A percentile compares a stretch with the other conserved stretches of the same genome.
Conservation (phyloP, 1,140 invertebrate genomes). For the Bombus waltoni region DNA sequence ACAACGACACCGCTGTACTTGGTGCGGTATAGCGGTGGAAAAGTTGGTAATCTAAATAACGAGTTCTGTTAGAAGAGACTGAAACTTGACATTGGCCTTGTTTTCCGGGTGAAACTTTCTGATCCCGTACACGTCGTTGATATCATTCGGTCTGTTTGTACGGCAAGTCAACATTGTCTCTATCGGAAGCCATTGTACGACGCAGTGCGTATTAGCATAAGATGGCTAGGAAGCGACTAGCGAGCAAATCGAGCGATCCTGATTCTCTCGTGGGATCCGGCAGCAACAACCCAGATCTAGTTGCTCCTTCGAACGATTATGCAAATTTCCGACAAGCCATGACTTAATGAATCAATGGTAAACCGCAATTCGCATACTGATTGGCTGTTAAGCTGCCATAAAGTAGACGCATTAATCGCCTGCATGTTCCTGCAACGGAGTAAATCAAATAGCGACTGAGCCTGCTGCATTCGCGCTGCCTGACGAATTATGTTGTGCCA, state of each 20-base stretch:
- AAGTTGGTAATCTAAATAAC: not conserved
- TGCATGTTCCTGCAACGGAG: not conserved
- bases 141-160: conserved; percentile 36
- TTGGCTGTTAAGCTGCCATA: conserved; percentile 34
- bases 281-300: conserved; percentile 34
- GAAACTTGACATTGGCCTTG: not conserved
- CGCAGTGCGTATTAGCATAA: conserved; percentile 47
- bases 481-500: conserved; percentile 7
- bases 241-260: conserved; percentile 46
- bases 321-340: conserved; percentile 41
- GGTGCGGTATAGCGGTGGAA: too few relatives aligned
- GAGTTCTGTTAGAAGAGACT: not conserved
- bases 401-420: conserved; percentile 15
- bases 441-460: conserved; percentile 26
- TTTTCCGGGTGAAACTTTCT: conserved; percentile 19
- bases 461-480: not conserved
- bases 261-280: conserved; percentile 39
- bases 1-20: too few relatives aligned
- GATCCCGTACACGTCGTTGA: conserved; percentile 30
- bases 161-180: conserved; percentile 40
- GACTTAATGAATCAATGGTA: conserved; percentile 56
- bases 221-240: conserved; percentile 21
- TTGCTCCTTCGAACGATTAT: conserved; percentile 48
- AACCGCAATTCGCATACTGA: conserved; percentile 46
- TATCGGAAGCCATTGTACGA: conserved; percentile 49